These are phyloP conservation scores for Cardiocondyla obscurior DNA, from an alignment of 1,140 invertebrate genomes.

Conservation along the genomic window DNA sequence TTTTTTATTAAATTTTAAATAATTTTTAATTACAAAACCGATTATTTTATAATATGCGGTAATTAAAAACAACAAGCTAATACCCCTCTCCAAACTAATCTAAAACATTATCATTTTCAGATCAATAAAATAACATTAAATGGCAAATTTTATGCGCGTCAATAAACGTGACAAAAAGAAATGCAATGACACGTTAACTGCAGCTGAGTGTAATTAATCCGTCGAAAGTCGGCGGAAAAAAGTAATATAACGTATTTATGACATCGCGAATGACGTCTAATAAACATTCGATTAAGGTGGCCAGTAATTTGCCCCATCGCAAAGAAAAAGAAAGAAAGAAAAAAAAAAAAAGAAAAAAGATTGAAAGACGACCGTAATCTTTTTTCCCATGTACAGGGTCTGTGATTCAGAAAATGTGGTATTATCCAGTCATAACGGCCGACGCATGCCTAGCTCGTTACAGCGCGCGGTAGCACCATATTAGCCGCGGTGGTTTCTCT, in stretches of 20 bases:
- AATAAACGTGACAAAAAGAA: neutral
- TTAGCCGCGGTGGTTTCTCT: constrained; percentile 46
- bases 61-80: neutral
- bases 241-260: constrained; percentile 9
- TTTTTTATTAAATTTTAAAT: neutral
- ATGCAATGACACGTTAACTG: constrained; percentile 1
- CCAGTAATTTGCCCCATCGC: constrained; percentile 24
- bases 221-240: constrained; percentile 13
- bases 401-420: constrained; percentile 34
- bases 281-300: constrained; percentile 60
- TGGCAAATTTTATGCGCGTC: constrained; percentile 14
- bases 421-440: constrained; percentile 58
- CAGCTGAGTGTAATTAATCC: neutral
- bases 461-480: constrained; percentile 40
- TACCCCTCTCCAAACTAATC: neutral
- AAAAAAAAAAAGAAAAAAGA: neutral
- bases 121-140: neutral
- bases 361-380: neutral
- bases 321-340: neutral
- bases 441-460: constrained; percentile 33
- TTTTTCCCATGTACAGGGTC: neutral
- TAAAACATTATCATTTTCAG: neutral
- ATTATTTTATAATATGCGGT: neutral
- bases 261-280: neutral
- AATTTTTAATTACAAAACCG: neutral